Evolutionary conservation across 2,797 vertebrate species (phyloP).

Genomic region (Clangula hyemalis): DNA sequence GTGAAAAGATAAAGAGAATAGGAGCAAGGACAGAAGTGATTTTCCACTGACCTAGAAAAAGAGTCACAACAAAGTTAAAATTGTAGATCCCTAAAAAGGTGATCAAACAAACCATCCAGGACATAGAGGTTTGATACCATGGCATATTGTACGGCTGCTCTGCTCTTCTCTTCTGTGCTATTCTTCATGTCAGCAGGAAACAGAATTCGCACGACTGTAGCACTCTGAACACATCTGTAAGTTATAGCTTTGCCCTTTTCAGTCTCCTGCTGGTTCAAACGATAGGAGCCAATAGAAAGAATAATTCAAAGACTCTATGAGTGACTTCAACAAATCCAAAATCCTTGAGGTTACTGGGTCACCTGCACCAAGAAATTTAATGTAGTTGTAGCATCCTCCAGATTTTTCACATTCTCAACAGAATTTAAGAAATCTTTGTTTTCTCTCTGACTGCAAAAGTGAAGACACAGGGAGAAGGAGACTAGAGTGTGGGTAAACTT

Average conservation of each 20-base stretch:
- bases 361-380: not conserved
- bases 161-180: slow-evolving; percentile 20
- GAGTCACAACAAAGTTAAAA: slow-evolving; percentile 3
- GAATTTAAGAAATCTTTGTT: not conserved
- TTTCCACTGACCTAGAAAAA: slow-evolving; percentile 4
- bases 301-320: not conserved
- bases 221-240: slow-evolving; percentile 40
- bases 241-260: slow-evolving; percentile 30
- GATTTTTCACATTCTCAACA: not conserved
- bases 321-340: slow-evolving; percentile 26
- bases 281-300: slow-evolving; percentile 7
- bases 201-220: slow-evolving; percentile 41
- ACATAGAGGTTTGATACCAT: not conserved
- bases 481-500: not conserved
- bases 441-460: not conserved
- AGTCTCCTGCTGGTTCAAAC: slow-evolving; percentile 42
- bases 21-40: not conserved
- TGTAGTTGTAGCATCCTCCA: not conserved
- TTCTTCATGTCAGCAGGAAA: slow-evolving; percentile 36
- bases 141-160: slow-evolving; percentile 10
- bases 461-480: not conserved
- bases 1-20: not conserved
- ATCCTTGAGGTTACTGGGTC: not conserved
- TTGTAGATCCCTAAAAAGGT: not conserved
- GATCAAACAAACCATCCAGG: slow-evolving; percentile 17